Conservation (phyloP, 2,888 invertebrate species). For the Lymantria monacha region DNA sequence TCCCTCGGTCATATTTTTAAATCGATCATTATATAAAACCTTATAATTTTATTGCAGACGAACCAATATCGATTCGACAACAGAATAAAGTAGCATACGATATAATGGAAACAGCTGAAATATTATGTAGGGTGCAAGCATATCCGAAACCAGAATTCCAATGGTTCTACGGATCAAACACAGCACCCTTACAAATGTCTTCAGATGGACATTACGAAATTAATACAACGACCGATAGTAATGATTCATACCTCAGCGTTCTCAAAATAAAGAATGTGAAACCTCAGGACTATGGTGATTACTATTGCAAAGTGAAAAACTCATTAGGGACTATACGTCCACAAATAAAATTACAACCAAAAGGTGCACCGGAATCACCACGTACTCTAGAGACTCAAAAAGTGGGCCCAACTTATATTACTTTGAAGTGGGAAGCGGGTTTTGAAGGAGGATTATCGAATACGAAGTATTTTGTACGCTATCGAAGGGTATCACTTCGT, state of each 20-base stretch:
- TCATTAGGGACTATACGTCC: slow-evolving; percentile 89
- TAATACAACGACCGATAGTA: slow-evolving; percentile 89
- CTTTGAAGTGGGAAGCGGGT: slow-evolving; percentile 93
- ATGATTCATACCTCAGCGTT: slow-evolving; percentile 92
- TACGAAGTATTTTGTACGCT: slow-evolving; percentile 94
- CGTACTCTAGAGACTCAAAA: slow-evolving; percentile 86
- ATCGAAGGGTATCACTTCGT: slow-evolving; percentile 84
- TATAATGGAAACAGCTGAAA: slow-evolving; percentile 91
- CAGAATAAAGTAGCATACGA: slow-evolving; percentile 95
- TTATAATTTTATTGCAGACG: slow-evolving; percentile 79
- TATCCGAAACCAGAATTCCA: slow-evolving; percentile 96
- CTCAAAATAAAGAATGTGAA: slow-evolving; percentile 88
- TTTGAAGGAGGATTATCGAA: slow-evolving; percentile 94
- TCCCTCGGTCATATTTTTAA: too few relatives aligned
- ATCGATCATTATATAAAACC: too few relatives aligned
- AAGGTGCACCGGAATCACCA: slow-evolving; percentile 94
- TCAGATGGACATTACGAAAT: slow-evolving; percentile 94
- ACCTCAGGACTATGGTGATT: slow-evolving; percentile 94
- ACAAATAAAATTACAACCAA: slow-evolving; percentile 90
- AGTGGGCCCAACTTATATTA: slow-evolving; percentile 90
- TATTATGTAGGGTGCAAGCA: slow-evolving; percentile 93
- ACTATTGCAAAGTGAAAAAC: slow-evolving; percentile 94
- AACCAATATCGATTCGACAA: slow-evolving; percentile 92
- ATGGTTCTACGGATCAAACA: slow-evolving; percentile 92
- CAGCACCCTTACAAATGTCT: slow-evolving; percentile 88